phyloP scores from a whole-genome alignment of 92 coral and sea anemone species.

The Phenganax stokvisi region DNA sequence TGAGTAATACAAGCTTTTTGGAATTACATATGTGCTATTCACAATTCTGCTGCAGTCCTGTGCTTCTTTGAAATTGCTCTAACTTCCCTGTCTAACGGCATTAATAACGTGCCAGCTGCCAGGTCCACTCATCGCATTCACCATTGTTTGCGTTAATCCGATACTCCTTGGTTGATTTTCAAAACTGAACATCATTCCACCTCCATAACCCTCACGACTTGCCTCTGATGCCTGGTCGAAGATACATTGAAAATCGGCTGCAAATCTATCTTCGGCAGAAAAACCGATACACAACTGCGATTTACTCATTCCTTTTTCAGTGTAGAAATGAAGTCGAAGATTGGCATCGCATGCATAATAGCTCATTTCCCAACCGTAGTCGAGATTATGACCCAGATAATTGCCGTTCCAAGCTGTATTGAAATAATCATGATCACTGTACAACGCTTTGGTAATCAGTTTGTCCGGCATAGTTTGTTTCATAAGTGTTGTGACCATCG shows the following conservation, averaged over 20 bases:
- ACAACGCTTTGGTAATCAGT: slow-evolving; percentile 12
- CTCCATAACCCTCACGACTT: neutral
- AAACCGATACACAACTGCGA: slow-evolving; percentile 10
- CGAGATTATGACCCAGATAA: neutral
- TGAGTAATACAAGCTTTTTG: too few species aligned
- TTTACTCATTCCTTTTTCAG: neutral
- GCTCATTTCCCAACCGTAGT: slow-evolving; percentile 14
- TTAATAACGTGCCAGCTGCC: neutral
- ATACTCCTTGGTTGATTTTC: neutral
- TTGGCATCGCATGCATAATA: neutral
- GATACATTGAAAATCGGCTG: neutral
- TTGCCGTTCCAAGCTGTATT: neutral
- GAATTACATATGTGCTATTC: too few species aligned
- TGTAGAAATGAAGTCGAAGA: neutral
- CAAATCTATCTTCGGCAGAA: neutral
- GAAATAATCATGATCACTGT: neutral
- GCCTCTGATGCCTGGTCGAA: neutral
- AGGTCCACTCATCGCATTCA: slow-evolving; percentile 1
- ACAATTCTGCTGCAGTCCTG: too few species aligned
- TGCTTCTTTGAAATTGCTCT: too few species aligned
- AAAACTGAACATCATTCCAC: neutral
- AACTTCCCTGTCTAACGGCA: neutral
- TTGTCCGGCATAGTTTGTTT: neutral
- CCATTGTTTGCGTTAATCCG: neutral
- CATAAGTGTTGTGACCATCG: slow-evolving; percentile 4